These are phyloP conservation scores for Drosophila nebulosa DNA, from an alignment of 1,140 invertebrate genomes.

Conservation along the genomic window DNA sequence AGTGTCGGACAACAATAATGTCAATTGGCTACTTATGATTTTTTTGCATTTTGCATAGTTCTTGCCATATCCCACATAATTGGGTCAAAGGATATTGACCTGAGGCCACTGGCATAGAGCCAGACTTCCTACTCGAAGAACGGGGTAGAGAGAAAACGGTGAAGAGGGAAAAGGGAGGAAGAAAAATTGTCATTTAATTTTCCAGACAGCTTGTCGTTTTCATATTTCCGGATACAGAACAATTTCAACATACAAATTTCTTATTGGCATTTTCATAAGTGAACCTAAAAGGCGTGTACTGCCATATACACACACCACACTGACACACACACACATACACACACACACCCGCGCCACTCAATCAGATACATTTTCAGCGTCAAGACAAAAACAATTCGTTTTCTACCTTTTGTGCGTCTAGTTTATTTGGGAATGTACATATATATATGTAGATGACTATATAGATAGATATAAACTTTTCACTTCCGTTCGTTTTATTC, in stretches of 20 bases:
- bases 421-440: conserved; percentile 40
- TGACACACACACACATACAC: conserved; percentile 15
- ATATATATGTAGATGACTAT: not conserved
- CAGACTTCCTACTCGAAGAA: conserved; percentile 10
- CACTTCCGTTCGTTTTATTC: conserved; percentile 57
- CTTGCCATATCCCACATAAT: conserved; percentile 46
- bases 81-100: conserved; percentile 80
- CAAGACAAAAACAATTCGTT: conserved; percentile 43
- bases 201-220: conserved; percentile 55
- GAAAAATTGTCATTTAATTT: conserved; percentile 16
- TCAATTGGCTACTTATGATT: conserved; percentile 55
- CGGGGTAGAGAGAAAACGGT: not conserved
- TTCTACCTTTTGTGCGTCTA: conserved; percentile 60
- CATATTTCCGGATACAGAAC: conserved; percentile 15
- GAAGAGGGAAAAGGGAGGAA: not conserved
- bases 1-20: conserved; percentile 40
- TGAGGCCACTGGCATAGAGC: conserved; percentile 32
- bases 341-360: conserved; percentile 7
- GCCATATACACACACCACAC: conserved; percentile 21
- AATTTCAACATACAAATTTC: conserved; percentile 22
- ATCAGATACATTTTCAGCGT: conserved; percentile 64
- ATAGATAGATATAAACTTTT: conserved; percentile 28
- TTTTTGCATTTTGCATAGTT: not conserved
- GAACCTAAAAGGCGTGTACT: conserved; percentile 70
- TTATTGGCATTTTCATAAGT: conserved; percentile 47